Evolutionary conservation across 2,113 vertebrate species (phyloP), one percentile per base, ranked within the genome.

Genomic region (Peromyscus polionotus): DNA sequence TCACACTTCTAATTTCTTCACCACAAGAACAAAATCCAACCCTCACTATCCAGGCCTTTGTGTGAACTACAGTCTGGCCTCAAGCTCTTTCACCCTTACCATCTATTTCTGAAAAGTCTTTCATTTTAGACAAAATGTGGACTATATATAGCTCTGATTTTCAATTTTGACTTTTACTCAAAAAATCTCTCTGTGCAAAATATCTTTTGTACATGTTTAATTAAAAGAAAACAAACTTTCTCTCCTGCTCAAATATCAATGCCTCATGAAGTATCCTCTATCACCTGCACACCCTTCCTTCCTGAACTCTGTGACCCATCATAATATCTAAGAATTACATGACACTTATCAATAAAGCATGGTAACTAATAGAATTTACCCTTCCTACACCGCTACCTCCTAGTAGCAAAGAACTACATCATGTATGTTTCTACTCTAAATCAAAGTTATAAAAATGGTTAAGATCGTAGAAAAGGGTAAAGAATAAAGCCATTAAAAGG

Each of bases 11-110:
- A 85, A 48, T 36, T 54, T 90, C 45, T 36, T 84, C 22, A 72
- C 33, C 61, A 72, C 20, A 88, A 91, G 28, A 94, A 77, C 59
- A 65, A 95, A 96, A 36, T 17, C 31, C 33, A 94, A 90, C 36
- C 83, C 31, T 94, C 36, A 67, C 22, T 10, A 90, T 65, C 36
- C 17, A 19, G 84, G 59, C 1, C 28, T 54, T 24, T 61, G n/a
- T 45, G 59, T 65, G 83, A 42, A 63, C 76, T 85, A 73, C 26
- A 80, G 79, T 68, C 48, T 84, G 33, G 33, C 24, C 39, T 83
- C 81, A 54, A 51, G 16, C 48, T 94, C 59, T 77, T 79, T 61
- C 48, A 24, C 73, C 31, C 24, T 54, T 11, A 85, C 8, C 3
- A 72, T 59, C 33, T 70, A 68, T 12, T 63, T 81, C 57, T 45